Base-by-base conservation (phyloP, 2,888 invertebrate genomes). In the Drosophila buzzatii region DNA sequence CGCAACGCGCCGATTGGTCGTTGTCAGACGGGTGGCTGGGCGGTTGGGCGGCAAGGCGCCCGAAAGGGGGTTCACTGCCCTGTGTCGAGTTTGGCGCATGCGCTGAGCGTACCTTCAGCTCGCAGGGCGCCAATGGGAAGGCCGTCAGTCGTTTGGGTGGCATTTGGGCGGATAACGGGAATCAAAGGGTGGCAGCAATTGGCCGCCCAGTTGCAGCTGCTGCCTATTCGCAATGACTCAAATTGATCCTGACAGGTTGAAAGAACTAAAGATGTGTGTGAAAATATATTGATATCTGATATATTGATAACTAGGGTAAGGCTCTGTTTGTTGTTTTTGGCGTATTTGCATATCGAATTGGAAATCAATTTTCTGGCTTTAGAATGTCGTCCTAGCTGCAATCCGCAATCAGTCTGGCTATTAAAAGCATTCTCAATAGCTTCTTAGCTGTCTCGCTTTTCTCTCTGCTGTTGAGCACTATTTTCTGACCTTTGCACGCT, bases 1-100 rank as follows among this genome's bases (percentile, higher is more conserved):
- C 60, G 78, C 85, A 85, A 85, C 44, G 69, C 80, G 56, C 45
- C 73, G 65, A 84, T 84, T 84, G 84, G 84, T 78, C 71, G 83
- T 52, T 55, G 59, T 23, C 67, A 53, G 45, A 31, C 53, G 53
- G 62, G 39, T 20, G 64, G 51, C n/a, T n/a, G 61, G 45, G 27
- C 47, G 23, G 37, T 27, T 37, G 52, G 20, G 33, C 20, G 52
- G 18, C 4, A 27, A 5, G 27, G 1, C 27, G 47, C 2, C 31
- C 49, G 4, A 18, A 27, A 37, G 27, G 55, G 39, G 55, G 10
- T 9, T 18, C 10, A 23, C 23, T 9, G 37, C 20, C 23, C 16
- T 23, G 53, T 10, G 37, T 10, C 35, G n/a, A 56, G 56, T 59
- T 60, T 57, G 62, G 51, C 76, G 76, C 79, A 79, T 79, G 79